A percentile compares a stretch with the other conserved stretches of the same genome.
Conservation (phyloP, 2,888 invertebrate species). For the Stenichneumon culpator region DNA sequence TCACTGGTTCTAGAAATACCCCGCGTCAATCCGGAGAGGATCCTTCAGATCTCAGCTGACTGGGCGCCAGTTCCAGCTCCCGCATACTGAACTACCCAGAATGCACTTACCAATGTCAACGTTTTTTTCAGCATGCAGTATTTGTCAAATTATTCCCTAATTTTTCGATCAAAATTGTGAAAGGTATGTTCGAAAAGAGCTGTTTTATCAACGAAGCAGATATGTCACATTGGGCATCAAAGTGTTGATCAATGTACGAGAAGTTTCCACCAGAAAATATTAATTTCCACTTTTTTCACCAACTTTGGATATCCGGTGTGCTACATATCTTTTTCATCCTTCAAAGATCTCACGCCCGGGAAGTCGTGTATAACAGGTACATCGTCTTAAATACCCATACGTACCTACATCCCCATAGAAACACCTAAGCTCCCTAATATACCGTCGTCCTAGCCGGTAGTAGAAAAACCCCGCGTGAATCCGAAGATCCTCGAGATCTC, state of each 20-base stretch:
- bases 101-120: background rate
- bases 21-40: slow-evolving; percentile 32
- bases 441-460: slow-evolving; percentile 13
- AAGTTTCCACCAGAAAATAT: too few relatives aligned
- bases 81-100: too few relatives aligned
- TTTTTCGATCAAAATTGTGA: background rate
- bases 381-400: background rate
- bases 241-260: too few relatives aligned
- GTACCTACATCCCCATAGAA: slow-evolving; percentile 10
- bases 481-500: slow-evolving; percentile 13
- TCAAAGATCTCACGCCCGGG: background rate
- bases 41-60: slow-evolving; percentile 58
- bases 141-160: too few relatives aligned
- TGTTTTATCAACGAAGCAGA: background rate
- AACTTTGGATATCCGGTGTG: too few relatives aligned
- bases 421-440: slow-evolving; percentile 4
- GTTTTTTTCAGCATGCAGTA: too few relatives aligned
- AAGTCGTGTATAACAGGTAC: background rate
- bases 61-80: too few relatives aligned
- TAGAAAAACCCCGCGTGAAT: slow-evolving; percentile 43
- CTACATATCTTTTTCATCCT: background rate
- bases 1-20: slow-evolving; percentile 30
- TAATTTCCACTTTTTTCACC: too few relatives aligned
- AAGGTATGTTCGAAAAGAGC: background rate
- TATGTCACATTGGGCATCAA: background rate